These are phyloP conservation scores for Zaprionus africanus DNA, from an alignment of 1,140 invertebrate species.

Conservation along the genomic window DNA sequence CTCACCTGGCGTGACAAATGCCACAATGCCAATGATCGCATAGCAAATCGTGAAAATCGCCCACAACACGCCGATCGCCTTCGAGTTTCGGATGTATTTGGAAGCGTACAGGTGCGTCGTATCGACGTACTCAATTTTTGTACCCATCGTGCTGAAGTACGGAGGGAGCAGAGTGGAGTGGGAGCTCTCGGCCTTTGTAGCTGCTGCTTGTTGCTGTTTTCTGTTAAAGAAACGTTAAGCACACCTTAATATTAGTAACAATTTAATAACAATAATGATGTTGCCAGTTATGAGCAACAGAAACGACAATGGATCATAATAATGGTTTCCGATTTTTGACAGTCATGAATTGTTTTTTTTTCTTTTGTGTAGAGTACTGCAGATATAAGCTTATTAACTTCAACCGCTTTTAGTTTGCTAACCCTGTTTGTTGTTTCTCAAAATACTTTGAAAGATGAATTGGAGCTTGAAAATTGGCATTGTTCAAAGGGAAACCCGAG, in stretches of 20 bases:
- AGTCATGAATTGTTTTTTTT: slow-evolving; percentile 58
- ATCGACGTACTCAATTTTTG: slow-evolving; percentile 95
- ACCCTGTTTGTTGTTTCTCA: slow-evolving; percentile 52
- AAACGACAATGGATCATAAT: slow-evolving; percentile 32
- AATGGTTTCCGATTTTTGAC: slow-evolving; percentile 48
- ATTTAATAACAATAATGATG: slow-evolving; percentile 56
- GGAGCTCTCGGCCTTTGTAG: slow-evolving; percentile 33
- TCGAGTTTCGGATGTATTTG: slow-evolving; percentile 97
- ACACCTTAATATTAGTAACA: slow-evolving; percentile 49
- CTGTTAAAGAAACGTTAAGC: slow-evolving; percentile 54
- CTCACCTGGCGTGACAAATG: slow-evolving; percentile 93
- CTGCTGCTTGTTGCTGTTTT: slow-evolving; percentile 19
- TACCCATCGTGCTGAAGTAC: slow-evolving; percentile 88
- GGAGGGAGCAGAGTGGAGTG: slow-evolving; percentile 3
- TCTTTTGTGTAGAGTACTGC: slow-evolving; percentile 23
- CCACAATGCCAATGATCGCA: slow-evolving; percentile 96
- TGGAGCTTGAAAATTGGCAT: slow-evolving; percentile 33
- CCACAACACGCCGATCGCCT: slow-evolving; percentile 98
- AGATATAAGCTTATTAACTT: slow-evolving; percentile 70
- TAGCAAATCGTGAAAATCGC: slow-evolving; percentile 98
- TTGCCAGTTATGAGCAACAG: slow-evolving; percentile 38
- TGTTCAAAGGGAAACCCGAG: slow-evolving; percentile 5
- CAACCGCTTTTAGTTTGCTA: slow-evolving; percentile 62
- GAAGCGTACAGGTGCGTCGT: slow-evolving; percentile 95
- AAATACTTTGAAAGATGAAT: slow-evolving; percentile 39